phyloP scores from a whole-genome alignment of 2,113 vertebrate genomes.

The Platanista minor region DNA sequence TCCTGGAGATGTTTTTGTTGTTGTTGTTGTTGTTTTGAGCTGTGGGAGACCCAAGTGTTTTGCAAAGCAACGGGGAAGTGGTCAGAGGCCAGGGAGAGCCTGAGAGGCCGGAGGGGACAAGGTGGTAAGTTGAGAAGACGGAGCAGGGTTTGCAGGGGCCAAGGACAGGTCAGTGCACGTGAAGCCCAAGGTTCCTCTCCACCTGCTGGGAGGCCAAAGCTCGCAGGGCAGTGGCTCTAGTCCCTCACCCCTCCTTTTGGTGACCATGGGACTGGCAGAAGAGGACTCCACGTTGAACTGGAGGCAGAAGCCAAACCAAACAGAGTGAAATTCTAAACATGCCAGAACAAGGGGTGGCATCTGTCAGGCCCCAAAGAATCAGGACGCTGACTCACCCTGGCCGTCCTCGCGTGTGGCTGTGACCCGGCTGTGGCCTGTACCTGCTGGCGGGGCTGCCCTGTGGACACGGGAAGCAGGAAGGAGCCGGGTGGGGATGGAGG shows the following conservation, averaged over 20 bases:
- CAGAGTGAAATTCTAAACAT: no score
- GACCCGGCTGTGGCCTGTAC: fast-evolving
- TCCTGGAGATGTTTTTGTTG: background rate
- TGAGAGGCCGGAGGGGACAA: background rate
- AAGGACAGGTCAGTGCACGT: background rate
- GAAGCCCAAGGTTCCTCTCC: background rate
- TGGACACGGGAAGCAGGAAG: no score
- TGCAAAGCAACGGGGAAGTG: background rate
- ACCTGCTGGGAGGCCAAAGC: background rate
- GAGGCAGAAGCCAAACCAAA: background rate
- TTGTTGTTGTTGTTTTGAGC: background rate
- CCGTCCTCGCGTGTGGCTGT: fast-evolving
- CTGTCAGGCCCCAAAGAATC: background rate
- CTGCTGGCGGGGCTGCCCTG: fast-evolving
- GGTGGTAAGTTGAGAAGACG: background rate
- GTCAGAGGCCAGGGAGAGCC: background rate
- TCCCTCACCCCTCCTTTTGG: no score
- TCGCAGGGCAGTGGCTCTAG: fast-evolving
- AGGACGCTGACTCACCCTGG: fast-evolving
- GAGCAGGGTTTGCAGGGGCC: background rate
- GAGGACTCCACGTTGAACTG: background rate
- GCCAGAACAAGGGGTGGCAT: fast-evolving
- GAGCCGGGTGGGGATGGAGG: background rate
- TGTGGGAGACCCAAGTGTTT: background rate
- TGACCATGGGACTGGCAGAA: background rate